phyloP scores from a whole-genome alignment of 2,797 vertebrate species.

The Apodemus agrarius region DNA sequence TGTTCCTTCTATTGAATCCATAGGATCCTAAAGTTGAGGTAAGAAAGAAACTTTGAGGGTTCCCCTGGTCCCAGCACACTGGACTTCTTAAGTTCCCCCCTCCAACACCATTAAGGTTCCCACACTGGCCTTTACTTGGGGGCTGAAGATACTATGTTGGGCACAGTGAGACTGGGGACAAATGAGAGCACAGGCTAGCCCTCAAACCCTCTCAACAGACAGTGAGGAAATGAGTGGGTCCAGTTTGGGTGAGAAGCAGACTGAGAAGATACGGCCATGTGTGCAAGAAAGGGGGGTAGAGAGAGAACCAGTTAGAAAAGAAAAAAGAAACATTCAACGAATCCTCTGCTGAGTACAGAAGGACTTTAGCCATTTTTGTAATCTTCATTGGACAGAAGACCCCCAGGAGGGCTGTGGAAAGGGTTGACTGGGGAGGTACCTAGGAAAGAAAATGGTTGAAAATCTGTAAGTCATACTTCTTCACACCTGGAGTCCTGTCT shows the following conservation, averaged over 20 bases:
- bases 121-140: background rate
- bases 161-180: background rate
- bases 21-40: background rate
- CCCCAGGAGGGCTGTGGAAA: background rate
- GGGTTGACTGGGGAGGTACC: background rate
- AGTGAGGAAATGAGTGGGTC: background rate
- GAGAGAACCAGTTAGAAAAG: background rate
- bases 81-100: background rate
- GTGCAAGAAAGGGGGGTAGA: background rate
- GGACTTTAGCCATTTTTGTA: background rate
- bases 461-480: background rate
- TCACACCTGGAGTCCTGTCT: conserved; percentile 22
- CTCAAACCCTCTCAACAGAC: background rate
- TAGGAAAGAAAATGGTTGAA: background rate
- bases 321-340: background rate
- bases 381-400: background rate
- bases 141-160: background rate
- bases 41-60: background rate
- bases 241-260: background rate
- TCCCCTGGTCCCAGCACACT: background rate
- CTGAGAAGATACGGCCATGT: background rate
- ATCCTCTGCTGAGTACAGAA: background rate
- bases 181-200: background rate
- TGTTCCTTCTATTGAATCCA: background rate
- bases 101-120: background rate